Evolutionary conservation across 1,140 invertebrate species (phyloP), one percentile per base, ranked within the genome.

Genomic region (Macrostomum lignano): DNA sequence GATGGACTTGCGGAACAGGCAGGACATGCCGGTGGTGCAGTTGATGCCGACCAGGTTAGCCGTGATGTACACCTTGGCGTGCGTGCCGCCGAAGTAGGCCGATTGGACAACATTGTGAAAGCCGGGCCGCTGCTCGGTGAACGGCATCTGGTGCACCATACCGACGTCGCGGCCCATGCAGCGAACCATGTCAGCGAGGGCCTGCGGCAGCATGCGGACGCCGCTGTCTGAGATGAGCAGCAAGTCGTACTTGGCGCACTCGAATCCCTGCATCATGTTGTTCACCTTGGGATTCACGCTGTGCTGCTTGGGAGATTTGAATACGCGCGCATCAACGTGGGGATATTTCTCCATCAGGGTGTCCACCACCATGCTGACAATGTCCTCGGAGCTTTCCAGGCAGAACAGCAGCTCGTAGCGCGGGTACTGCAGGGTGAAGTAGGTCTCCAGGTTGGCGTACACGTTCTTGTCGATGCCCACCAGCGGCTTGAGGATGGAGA

Each of bases 21-120:
- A 77, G 3, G 86, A 94, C 91, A 98, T 98, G 9, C 91, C 88
- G 1, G 88, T 94, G 41, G 88, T 78, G 54, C 86, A 96, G 58
- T 94, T 93, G 40, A 94, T 72, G 29, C 74, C 65, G 1, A 91
- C 54, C 3, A 78, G 66, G 9, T 22, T 25, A 24, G 13, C 10
- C 14, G 22, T 20, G 7, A 33, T 14, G 20, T 94, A 96, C 54
- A 94, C 78, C 19, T 88, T 65, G 19, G 84, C 82, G 55, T 93
- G 84, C 33, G 75, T 72, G 3, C 86, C 93, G 10, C 91, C 91
- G 60, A 98, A 98, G 58, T 77, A 96, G 21, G 94, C 75, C 66
- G 75, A 43, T 15, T 56, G 24, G n/a, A n/a, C n/a, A n/a, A n/a
- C n/a, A n/a, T n/a, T n/a, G n/a, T n/a, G n/a, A n/a, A n/a, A n/a